A percentile compares a stretch with the other conserved stretches of the same genome.
Evolutionary conservation across 2,888 invertebrate genomes (phyloP).

Genomic region (Dascillus cervinus): DNA sequence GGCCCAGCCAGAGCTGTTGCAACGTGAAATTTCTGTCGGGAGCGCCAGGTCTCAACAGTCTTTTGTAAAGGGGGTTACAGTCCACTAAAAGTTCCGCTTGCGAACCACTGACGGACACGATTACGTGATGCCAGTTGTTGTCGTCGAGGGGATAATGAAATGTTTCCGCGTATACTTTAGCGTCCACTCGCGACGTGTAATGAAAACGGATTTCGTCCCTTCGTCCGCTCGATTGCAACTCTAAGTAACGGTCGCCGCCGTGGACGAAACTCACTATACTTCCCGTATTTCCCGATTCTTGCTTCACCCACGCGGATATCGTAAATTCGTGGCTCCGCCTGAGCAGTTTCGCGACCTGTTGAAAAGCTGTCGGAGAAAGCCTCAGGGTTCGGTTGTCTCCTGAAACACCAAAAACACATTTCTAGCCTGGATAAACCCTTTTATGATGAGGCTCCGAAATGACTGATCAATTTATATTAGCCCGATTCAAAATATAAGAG

Average conservation of each 20-base stretch:
- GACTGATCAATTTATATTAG: conserved; percentile 11
- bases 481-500: too few relatives aligned
- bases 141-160: conserved; percentile 84
- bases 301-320: conserved; percentile 66
- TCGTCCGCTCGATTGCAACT: conserved; percentile 85
- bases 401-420: conserved; percentile 33
- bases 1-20: conserved; percentile 79
- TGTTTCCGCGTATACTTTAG: conserved; percentile 68
- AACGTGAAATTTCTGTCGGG: conserved; percentile 71
- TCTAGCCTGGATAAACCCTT: conserved; percentile 7
- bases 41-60: conserved; percentile 60
- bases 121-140: conserved; percentile 81
- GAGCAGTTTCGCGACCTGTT: conserved; percentile 60
- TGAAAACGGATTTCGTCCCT: conserved; percentile 80
- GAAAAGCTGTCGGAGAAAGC: conserved; percentile 60
- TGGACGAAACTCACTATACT: conserved; percentile 76
- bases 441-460: conserved; percentile 10
- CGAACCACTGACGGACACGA: conserved; percentile 75
- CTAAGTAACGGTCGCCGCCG: conserved; percentile 78
- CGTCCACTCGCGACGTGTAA: conserved; percentile 63
- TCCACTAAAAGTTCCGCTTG: conserved; percentile 79
- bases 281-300: conserved; percentile 75
- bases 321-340: conserved; percentile 72
- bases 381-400: conserved; percentile 68
- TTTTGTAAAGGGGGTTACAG: conserved; percentile 78